A percentile compares a stretch with the other conserved stretches of the same genome.
Evolutionary conservation across 2,888 invertebrate genomes (phyloP).

Genomic region (Ormia ochracea): DNA sequence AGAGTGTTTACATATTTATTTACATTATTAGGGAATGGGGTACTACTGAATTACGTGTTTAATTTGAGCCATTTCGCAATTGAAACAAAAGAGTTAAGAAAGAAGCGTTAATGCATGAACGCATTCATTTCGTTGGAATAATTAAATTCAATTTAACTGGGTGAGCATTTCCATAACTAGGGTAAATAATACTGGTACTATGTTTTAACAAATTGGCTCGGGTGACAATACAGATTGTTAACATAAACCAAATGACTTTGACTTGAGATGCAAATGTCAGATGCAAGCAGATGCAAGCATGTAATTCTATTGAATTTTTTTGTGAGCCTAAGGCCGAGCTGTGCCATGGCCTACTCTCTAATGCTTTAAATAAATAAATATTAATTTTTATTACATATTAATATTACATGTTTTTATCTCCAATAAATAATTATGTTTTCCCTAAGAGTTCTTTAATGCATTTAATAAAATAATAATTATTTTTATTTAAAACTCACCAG

Average conservation of each 20-base stretch:
- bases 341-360: neutral
- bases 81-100: constrained; percentile 6
- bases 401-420: too few species aligned
- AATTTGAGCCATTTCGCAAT: neutral
- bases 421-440: too few species aligned
- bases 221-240: neutral
- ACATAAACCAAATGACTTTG: neutral
- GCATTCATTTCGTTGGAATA: constrained; percentile 2
- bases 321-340: neutral
- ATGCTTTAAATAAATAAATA: too few species aligned
- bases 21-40: too few species aligned
- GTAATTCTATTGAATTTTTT: neutral
- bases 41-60: too few species aligned
- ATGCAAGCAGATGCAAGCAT: neutral
- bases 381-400: too few species aligned
- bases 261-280: neutral
- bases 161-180: constrained; percentile 22
- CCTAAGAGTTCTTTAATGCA: too few species aligned
- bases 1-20: neutral
- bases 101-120: constrained; percentile 2
- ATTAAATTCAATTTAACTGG: neutral
- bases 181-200: neutral
- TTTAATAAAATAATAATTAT: too few species aligned
- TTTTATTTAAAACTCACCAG: too few species aligned
- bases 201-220: neutral